Evolutionary conservation across 2,113 vertebrate genomes (phyloP).

Genomic region (Litocranius walleri): DNA sequence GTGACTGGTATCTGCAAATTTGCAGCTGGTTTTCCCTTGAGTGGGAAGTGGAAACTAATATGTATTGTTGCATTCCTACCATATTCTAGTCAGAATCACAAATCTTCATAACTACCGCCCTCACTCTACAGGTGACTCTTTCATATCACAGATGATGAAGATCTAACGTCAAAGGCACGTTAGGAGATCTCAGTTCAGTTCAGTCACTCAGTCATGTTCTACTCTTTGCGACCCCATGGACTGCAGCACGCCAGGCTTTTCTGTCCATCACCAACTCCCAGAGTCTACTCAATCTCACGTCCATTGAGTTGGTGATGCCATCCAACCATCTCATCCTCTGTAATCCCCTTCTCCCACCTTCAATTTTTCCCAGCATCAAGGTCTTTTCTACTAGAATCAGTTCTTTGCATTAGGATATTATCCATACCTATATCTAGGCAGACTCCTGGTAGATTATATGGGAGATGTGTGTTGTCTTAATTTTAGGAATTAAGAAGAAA

Average conservation of each 20-base stretch:
- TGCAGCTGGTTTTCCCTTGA: neutral
- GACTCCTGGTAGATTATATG: neutral
- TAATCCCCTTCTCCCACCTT: neutral
- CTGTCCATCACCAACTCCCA: neutral
- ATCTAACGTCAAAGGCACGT: neutral
- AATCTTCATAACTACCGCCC: neutral
- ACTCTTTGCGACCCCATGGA: neutral
- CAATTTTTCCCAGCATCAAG: neutral
- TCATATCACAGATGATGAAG: neutral
- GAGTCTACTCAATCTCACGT: neutral
- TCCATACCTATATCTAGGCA: neutral
- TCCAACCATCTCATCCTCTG: neutral
- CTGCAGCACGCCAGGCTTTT: neutral
- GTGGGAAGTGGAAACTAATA: neutral
- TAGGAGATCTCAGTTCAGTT: neutral
- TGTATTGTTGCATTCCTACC: neutral
- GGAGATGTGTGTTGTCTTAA: neutral
- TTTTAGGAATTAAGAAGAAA: neutral
- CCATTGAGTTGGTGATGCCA: neutral
- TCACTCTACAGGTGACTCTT: neutral
- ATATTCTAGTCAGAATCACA: neutral
- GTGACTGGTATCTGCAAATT: neutral
- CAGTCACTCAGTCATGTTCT: rapidly evolving
- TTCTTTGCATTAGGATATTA: neutral
- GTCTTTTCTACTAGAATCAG: neutral